Evolutionary conservation across 2,888 invertebrate species (phyloP), one percentile per base, ranked within the genome.

Genomic region (Blastobasis lacticolella): DNA sequence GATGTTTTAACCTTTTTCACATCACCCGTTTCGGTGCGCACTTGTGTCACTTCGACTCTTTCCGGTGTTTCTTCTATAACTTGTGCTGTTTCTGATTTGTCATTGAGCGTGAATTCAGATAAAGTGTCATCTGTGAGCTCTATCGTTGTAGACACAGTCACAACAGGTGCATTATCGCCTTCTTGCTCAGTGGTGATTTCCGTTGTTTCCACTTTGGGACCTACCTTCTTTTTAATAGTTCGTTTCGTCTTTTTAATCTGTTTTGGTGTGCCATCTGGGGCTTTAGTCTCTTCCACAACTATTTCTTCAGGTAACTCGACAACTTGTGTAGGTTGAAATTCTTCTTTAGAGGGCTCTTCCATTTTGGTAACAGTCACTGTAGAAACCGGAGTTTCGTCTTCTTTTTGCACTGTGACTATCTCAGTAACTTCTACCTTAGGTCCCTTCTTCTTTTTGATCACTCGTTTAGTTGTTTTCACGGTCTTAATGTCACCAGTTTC

Each of bases 271-370:
- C 67, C 65, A 36, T 66, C 64, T 0, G 60, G 58, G 6, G 60
- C 51, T 5, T 75, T 66, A 0, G 75, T 61, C 54, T 87, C 85
- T 54, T 82, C 75, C 5, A 73, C 58, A 0, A 63, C 57, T 0
- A 73, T 68, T 37, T 65, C 61, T 46, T 68, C 71, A 0, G 71
- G 67, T 36, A 68, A 51, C 8, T 67, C 65, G 0, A 61, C 37
- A 6, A 57, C 49, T 38, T 61, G 57, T 58, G 37, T 60, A 1
- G 59, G 54, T 48, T 64, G 58, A 37, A 61, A 56, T 54, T 70
- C 59, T 49, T 57, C 55, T 2, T 78, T 59, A 44, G 78, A 66
- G 46, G 48, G 9, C 3, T 46, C 49, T 38, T 55, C 51, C 37
- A 62, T 58, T 49, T 66, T 64, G 0, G 52, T 55, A 0, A 67